These are phyloP conservation scores for Phalera bucephala DNA, from an alignment of 2,888 invertebrate species.

Conservation along the genomic window DNA sequence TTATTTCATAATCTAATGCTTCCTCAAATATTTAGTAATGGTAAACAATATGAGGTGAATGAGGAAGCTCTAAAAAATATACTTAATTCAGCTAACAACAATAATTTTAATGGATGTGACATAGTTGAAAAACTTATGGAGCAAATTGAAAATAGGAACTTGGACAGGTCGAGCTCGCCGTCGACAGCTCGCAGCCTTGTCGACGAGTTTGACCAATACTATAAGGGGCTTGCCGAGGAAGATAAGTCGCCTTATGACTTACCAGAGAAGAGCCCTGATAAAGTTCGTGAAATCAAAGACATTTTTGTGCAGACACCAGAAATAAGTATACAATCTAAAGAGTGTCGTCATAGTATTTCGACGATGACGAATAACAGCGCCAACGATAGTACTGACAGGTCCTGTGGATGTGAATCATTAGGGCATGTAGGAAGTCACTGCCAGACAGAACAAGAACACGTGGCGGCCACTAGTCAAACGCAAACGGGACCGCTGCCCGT, in stretches of 20 bases:
- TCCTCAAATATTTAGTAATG: conserved; percentile 68
- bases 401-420: conserved; percentile 13
- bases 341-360: conserved; percentile 13
- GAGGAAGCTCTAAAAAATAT: conserved; percentile 68
- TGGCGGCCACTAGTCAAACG: conserved; percentile 18
- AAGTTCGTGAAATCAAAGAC: conserved; percentile 31
- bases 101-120: conserved; percentile 40
- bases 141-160: conserved; percentile 54
- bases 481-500: conserved; percentile 60
- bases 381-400: conserved; percentile 11
- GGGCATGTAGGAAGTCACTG: conserved; percentile 3
- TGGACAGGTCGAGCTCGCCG: conserved; percentile 51
- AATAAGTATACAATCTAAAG: conserved; percentile 14
- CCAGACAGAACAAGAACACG: conserved; percentile 11
- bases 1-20: conserved; percentile 63
- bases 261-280: conserved; percentile 22
- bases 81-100: conserved; percentile 53
- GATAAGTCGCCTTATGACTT: conserved; percentile 33
- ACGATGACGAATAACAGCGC: conserved; percentile 17
- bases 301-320: conserved; percentile 14
- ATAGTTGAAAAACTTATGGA: conserved; percentile 58
- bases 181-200: conserved; percentile 74
- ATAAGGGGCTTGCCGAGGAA: conserved; percentile 52
- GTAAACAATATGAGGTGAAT: conserved; percentile 74
- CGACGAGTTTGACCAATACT: conserved; percentile 71